phyloP scores from a whole-genome alignment of 2,888 invertebrate genomes.

The Idaea aversata region DNA sequence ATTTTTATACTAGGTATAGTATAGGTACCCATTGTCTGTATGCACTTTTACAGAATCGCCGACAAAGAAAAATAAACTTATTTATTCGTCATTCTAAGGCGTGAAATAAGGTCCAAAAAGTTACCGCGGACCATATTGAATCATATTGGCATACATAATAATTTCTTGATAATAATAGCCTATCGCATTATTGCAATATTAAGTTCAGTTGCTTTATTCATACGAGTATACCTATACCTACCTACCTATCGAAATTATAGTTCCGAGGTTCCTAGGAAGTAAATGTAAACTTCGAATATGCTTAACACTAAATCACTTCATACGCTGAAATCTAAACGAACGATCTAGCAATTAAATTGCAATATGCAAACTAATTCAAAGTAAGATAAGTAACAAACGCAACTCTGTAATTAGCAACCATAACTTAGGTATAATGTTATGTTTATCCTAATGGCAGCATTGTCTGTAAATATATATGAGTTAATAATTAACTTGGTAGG shows the following conservation, averaged over 20 bases:
- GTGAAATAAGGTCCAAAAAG: no score
- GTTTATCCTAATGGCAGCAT: constrained; percentile 1
- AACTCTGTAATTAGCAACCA: background rate
- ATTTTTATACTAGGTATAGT: no score
- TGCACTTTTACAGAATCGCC: no score
- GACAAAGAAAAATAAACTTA: no score
- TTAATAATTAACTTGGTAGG: background rate
- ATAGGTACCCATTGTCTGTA: no score
- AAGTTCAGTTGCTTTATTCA: no score
- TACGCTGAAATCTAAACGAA: background rate
- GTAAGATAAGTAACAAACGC: constrained; percentile 5
- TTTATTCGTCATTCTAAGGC: no score
- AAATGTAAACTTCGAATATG: background rate
- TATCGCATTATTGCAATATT: no score
- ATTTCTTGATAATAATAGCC: no score
- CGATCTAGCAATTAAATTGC: constrained; percentile 3
- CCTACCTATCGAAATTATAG: background rate
- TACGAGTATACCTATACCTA: background rate
- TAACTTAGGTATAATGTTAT: background rate
- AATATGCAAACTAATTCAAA: constrained; percentile 15
- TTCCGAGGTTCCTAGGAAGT: background rate
- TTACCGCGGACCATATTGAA: no score
- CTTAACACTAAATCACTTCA: background rate
- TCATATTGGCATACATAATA: no score
- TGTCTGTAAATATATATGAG: background rate